phyloP scores from a whole-genome alignment of 2,888 invertebrate genomes.

The Mimachlamys varia region DNA sequence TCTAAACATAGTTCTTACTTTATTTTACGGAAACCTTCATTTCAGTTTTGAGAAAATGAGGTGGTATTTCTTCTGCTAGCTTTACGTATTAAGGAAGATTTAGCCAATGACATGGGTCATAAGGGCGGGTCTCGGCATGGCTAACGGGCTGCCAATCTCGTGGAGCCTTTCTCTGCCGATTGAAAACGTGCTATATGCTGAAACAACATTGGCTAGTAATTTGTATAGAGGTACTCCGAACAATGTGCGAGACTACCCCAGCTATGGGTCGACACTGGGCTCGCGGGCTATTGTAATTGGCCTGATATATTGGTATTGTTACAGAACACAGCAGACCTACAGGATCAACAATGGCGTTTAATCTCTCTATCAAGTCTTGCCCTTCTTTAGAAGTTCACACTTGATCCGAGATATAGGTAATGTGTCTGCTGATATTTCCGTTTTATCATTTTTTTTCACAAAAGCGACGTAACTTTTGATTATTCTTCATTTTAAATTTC shows the following conservation, averaged over 20 bases:
- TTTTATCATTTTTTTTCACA: background rate
- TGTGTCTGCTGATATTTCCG: background rate
- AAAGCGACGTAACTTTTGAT: background rate
- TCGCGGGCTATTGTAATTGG: conserved; percentile 14
- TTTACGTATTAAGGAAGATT: background rate
- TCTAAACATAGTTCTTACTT: background rate
- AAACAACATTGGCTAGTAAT: conserved; percentile 29
- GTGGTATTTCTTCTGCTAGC: background rate
- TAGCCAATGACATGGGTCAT: conserved; percentile 29
- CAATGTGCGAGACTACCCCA: background rate
- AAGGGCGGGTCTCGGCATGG: conserved; percentile 25
- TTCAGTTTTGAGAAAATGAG: conserved; percentile 5
- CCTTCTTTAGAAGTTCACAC: background rate
- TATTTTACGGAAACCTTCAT: conserved; percentile 5
- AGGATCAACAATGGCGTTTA: conserved; percentile 1
- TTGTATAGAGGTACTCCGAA: background rate
- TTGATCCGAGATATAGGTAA: background rate
- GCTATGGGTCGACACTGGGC: background rate
- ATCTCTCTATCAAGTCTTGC: background rate
- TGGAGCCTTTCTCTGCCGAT: background rate
- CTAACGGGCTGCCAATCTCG: conserved; percentile 6
- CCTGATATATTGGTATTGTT: conserved; percentile 4
- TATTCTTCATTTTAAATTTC: background rate
- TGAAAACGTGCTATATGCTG: conserved; percentile 27
- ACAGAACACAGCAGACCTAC: background rate